phyloP scores from a whole-genome alignment of 2,113 vertebrate genomes.

The Acanthisitta chloris region DNA sequence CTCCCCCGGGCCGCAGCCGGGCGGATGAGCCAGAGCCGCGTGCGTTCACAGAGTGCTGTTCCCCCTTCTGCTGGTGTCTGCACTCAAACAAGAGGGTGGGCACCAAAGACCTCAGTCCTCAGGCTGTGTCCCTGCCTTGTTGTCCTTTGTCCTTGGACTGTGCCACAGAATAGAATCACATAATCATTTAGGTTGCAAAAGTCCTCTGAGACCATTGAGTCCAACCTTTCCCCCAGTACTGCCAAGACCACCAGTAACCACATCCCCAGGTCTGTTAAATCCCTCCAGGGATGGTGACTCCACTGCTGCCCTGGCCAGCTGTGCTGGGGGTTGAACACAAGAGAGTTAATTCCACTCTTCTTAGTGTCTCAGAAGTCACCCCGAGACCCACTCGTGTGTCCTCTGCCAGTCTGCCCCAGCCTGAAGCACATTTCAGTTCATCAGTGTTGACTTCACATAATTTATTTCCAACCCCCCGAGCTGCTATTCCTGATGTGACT shows the following conservation, averaged over 20 bases:
- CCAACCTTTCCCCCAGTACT: not conserved
- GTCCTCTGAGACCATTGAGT: not conserved
- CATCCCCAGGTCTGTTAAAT: not conserved
- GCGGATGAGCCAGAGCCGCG: rapidly evolving
- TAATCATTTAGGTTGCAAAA: not conserved
- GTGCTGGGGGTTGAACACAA: not conserved
- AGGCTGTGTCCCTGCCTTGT: not conserved
- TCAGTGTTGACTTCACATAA: not conserved
- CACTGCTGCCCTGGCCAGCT: not conserved
- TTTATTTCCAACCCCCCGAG: not conserved
- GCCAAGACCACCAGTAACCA: not conserved
- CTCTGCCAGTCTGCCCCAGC: not conserved
- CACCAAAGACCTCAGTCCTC: rapidly evolving
- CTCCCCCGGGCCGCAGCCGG: not conserved
- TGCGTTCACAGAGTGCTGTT: rapidly evolving
- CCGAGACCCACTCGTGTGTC: rapidly evolving
- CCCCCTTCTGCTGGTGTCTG: rapidly evolving
- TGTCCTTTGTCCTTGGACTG: rapidly evolving
- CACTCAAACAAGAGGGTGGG: not conserved
- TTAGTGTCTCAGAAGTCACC: not conserved
- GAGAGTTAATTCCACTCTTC: not conserved
- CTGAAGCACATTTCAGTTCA: not conserved
- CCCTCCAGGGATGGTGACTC: not conserved
- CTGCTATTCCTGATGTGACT: not conserved
- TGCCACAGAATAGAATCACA: not conserved